Evolutionary conservation across 1,140 invertebrate genomes (phyloP).

Genomic region (Meloidogyne chitwoodi): DNA sequence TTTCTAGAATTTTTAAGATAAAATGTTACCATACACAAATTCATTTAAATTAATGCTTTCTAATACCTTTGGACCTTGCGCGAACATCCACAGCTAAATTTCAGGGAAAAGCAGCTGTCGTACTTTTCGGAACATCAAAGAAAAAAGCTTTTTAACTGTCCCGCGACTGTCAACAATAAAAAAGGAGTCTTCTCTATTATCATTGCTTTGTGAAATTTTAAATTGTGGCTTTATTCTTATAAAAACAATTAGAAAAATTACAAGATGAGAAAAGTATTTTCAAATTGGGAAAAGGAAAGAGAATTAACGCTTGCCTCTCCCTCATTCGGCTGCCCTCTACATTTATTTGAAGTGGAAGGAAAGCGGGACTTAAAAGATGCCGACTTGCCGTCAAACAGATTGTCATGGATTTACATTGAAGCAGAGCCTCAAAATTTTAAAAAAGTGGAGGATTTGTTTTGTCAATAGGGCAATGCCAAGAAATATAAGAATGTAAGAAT

Average conservation of each 20-base stretch:
- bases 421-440: background rate
- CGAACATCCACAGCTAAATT: background rate
- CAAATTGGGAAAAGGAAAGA: background rate
- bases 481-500: background rate
- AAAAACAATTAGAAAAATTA: background rate
- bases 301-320: background rate
- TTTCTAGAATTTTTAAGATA: background rate
- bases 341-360: background rate
- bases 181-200: background rate
- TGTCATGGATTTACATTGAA: slow-evolving; percentile 1
- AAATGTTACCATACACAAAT: background rate
- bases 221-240: background rate
- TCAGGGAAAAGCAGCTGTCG: background rate
- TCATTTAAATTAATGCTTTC: background rate
- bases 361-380: background rate
- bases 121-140: background rate
- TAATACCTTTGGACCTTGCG: background rate
- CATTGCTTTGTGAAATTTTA: background rate
- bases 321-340: background rate
- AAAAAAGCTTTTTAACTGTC: background rate
- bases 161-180: slow-evolving; percentile 12
- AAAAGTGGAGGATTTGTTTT: slow-evolving; percentile 4
- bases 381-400: slow-evolving; percentile 17
- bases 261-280: background rate
- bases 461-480: background rate